These are phyloP conservation scores for Mercenaria mercenaria DNA, from an alignment of 1,140 invertebrate species.

Conservation along the genomic window DNA sequence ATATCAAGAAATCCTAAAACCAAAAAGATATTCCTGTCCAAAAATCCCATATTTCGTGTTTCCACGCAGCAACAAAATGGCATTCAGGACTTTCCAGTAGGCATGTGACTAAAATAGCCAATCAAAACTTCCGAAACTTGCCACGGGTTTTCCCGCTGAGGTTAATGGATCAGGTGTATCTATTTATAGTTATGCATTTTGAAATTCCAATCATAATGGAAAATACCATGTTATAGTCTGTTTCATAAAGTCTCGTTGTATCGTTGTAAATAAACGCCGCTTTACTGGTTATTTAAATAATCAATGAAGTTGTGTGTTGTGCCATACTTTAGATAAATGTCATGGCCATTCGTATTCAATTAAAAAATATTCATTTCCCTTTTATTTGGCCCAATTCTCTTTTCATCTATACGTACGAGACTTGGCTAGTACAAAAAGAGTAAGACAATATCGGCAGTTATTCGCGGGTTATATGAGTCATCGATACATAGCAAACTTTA, in stretches of 20 bases:
- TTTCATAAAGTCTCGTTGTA: not conserved
- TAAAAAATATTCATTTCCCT: too few relatives aligned
- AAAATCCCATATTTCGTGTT: conserved; percentile 52
- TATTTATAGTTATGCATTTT: conserved; percentile 20
- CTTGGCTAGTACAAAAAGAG: too few relatives aligned
- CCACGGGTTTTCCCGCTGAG: conserved; percentile 39
- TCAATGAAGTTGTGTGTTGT: too few relatives aligned
- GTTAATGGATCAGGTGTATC: conserved; percentile 6
- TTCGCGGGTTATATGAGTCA: too few relatives aligned
- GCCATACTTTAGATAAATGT: too few relatives aligned
- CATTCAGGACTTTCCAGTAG: conserved; percentile 47
- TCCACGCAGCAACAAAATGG: conserved; percentile 43
- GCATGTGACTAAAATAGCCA: conserved; percentile 14
- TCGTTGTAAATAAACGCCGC: too few relatives aligned
- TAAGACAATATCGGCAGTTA: too few relatives aligned
- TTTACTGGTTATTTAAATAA: too few relatives aligned
- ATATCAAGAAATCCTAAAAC: conserved; percentile 21
- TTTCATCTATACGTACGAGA: too few relatives aligned
- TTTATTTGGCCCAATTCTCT: too few relatives aligned
- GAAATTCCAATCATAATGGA: conserved; percentile 21
- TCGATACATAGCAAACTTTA: too few relatives aligned
- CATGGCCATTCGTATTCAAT: too few relatives aligned
- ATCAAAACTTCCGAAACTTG: not conserved
- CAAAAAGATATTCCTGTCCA: conserved; percentile 37
- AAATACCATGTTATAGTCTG: conserved; percentile 36